Percentiles rank a stretch among this genome's conserved stretches.
These are phyloP conservation scores for Aphidius colemani DNA, from an alignment of 2,888 invertebrate genomes.

Conservation along the genomic window DNA sequence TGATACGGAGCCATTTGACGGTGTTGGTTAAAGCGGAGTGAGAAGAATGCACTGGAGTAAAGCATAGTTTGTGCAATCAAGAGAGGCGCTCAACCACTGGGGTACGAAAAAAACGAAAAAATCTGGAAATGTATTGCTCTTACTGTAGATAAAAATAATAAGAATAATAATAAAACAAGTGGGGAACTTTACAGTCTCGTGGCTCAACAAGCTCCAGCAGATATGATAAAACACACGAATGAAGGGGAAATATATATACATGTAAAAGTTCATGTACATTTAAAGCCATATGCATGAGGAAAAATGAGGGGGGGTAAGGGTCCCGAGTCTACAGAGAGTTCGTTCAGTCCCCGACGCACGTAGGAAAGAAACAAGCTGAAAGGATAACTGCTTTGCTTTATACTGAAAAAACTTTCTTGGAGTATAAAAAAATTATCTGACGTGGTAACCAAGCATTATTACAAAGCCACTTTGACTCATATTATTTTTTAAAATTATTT, in stretches of 20 bases:
- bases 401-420: background rate
- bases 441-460: background rate
- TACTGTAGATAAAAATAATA: no score
- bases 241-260: no score
- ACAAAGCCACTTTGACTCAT: background rate
- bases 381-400: no score
- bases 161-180: no score
- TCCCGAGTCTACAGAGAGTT: conserved; percentile 37
- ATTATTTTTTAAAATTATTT: no score
- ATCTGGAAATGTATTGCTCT: no score
- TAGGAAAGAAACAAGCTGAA: conserved; percentile 35
- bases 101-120: background rate
- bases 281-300: background rate
- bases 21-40: no score
- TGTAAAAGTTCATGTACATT: no score
- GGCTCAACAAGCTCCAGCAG: no score
- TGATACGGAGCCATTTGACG: no score
- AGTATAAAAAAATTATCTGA: background rate
- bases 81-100: conserved; percentile 10
- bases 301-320: conserved; percentile 37
- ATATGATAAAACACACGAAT: no score
- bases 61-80: background rate
- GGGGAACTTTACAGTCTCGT: no score
- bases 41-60: background rate
- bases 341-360: conserved; percentile 45